These are phyloP conservation scores for Erinaceus europaeus DNA, from an alignment of 2,113 vertebrate genomes.

Conservation along the genomic window DNA sequence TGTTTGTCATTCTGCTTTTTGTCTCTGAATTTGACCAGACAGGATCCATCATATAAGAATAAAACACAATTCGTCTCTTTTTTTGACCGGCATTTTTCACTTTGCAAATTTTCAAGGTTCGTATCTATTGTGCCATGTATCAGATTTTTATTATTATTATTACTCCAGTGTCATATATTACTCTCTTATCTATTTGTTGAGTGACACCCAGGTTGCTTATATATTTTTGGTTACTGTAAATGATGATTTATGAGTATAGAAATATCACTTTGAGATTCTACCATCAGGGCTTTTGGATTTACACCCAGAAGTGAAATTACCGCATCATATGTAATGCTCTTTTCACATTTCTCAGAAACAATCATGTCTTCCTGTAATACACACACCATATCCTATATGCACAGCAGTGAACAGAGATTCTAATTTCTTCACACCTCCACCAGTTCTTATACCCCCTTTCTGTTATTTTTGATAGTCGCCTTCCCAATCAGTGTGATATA, in stretches of 20 bases:
- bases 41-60: not conserved
- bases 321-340: not conserved
- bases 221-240: not conserved
- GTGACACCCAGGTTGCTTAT: not conserved
- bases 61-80: not conserved
- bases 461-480: not conserved
- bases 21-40: not conserved
- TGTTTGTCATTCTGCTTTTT: not conserved
- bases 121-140: not conserved
- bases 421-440: not conserved
- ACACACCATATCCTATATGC: not conserved
- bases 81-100: not conserved
- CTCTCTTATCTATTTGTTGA: not conserved
- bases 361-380: not conserved
- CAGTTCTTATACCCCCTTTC: not conserved
- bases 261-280: not conserved
- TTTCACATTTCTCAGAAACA: not conserved
- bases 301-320: not conserved
- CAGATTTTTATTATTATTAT: not conserved
- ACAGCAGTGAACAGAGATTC: not conserved
- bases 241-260: not conserved
- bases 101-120: not conserved
- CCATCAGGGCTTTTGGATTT: not conserved
- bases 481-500: not conserved
- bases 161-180: not conserved